phyloP scores from a whole-genome alignment of 2,888 invertebrate species.

The Callyntrura sp. region DNA sequence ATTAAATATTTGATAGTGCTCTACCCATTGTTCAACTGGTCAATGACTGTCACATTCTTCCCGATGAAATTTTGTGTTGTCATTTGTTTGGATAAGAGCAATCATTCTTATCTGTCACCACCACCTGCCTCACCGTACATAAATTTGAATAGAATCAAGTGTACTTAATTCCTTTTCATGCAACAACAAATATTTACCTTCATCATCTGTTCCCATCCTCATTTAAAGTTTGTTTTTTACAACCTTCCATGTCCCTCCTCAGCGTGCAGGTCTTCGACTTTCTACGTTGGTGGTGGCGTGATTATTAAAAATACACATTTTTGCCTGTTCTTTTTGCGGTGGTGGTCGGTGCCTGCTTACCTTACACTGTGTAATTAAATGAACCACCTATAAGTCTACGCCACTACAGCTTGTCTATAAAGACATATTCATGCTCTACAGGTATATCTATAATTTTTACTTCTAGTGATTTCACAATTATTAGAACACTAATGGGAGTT shows the following conservation, averaged over 20 bases:
- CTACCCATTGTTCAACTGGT: conserved; percentile 19
- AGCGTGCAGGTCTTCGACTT: no score
- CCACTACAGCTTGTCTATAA: no score
- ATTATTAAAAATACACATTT: neutral
- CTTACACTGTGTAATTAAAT: no score
- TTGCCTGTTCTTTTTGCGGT: neutral
- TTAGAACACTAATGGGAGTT: no score
- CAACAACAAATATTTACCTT: conserved; percentile 36
- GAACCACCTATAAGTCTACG: no score
- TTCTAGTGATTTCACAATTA: no score
- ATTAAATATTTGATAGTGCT: neutral
- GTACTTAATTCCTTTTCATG: conserved; percentile 5
- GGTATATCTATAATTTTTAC: no score
- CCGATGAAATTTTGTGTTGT: conserved; percentile 48
- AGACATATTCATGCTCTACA: no score
- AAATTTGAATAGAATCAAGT: conserved; percentile 6
- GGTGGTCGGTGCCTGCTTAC: no score
- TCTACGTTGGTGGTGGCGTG: conserved; percentile 1
- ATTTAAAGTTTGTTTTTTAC: neutral
- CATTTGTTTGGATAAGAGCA: conserved; percentile 55
- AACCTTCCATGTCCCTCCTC: no score
- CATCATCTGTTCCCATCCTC: neutral
- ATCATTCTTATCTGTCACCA: conserved; percentile 50
- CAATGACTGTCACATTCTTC: conserved; percentile 64
- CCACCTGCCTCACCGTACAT: no score